These are phyloP conservation scores for Galagoides demidoff DNA, from an alignment of 2,797 vertebrate genomes.

Conservation along the genomic window DNA sequence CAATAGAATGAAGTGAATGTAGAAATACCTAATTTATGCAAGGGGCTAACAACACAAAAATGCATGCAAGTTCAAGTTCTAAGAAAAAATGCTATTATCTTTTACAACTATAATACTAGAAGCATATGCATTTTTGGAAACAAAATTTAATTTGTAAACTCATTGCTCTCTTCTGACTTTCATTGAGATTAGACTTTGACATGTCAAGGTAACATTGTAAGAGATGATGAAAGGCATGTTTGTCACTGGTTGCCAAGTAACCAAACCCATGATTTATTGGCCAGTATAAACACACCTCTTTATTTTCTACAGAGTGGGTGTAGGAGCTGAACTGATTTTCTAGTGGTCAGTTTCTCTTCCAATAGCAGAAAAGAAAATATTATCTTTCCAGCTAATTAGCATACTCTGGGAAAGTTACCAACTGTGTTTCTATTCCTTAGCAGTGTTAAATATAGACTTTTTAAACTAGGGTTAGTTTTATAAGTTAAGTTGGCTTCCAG, in stretches of 20 bases:
- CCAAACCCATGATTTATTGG: constrained; percentile 42
- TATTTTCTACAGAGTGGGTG: constrained; percentile 72
- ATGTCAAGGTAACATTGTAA: constrained; percentile 58
- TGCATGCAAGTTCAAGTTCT: background rate
- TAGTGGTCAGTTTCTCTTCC: constrained; percentile 73
- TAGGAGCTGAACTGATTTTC: constrained; percentile 59
- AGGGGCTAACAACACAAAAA: constrained; percentile 13
- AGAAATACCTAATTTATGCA: background rate
- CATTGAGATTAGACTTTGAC: background rate
- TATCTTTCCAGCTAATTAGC: constrained; percentile 66
- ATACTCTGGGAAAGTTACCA: constrained; percentile 61
- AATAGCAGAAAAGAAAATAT: constrained; percentile 66
- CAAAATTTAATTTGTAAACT: constrained; percentile 7
- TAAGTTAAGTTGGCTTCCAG: constrained; percentile 28
- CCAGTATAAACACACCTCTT: background rate
- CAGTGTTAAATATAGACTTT: constrained; percentile 63
- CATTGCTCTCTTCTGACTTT: background rate
- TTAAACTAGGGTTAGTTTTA: background rate
- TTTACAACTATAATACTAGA: constrained; percentile 21
- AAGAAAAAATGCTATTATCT: constrained; percentile 10
- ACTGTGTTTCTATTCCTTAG: constrained; percentile 4
- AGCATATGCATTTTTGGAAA: background rate
- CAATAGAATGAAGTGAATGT: background rate
- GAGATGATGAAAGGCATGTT: constrained; percentile 59
- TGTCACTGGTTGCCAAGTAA: constrained; percentile 58